Percentiles rank a stretch among this genome's conserved stretches.
phyloP scores from a whole-genome alignment of 2,113 vertebrate genomes.

The Scartelaos histophorus region DNA sequence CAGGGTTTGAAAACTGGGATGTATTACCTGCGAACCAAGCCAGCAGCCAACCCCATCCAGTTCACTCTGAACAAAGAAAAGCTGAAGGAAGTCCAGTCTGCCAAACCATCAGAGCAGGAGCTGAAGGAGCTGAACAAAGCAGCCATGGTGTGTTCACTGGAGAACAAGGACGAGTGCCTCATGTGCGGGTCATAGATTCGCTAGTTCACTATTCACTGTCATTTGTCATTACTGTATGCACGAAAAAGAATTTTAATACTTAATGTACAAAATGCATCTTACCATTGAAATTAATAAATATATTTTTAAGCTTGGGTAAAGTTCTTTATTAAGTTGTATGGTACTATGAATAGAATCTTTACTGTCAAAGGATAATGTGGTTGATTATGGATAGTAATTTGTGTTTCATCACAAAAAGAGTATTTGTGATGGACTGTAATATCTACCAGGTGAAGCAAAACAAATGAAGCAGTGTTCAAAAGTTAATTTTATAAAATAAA shows the following conservation, averaged over 20 bases:
- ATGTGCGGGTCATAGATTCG: slow-evolving; percentile 88
- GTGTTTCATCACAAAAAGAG: too few species aligned
- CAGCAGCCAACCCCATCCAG: slow-evolving; percentile 96
- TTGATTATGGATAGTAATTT: too few species aligned
- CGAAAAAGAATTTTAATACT: background rate
- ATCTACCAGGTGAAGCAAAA: slow-evolving; percentile 13
- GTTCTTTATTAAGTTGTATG: too few species aligned
- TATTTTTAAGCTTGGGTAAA: background rate
- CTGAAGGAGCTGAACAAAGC: slow-evolving; percentile 89
- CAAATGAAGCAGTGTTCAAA: slow-evolving; percentile 47
- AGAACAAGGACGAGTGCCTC: slow-evolving; percentile 92
- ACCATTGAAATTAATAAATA: background rate
- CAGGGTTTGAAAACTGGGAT: slow-evolving; percentile 97
- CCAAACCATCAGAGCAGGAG: slow-evolving; percentile 69
- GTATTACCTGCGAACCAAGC: slow-evolving; percentile 97
- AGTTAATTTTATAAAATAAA: slow-evolving; percentile 81
- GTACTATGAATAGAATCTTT: too few species aligned
- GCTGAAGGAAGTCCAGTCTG: slow-evolving; percentile 78
- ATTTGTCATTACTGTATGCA: background rate
- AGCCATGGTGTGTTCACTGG: slow-evolving; percentile 95
- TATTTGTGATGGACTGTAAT: background rate
- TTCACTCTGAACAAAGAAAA: slow-evolving; percentile 98
- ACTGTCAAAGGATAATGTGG: too few species aligned
- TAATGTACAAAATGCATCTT: background rate
- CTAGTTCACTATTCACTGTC: background rate